phyloP scores from a whole-genome alignment of 1,140 invertebrate genomes.

The Hermetia illucens region DNA sequence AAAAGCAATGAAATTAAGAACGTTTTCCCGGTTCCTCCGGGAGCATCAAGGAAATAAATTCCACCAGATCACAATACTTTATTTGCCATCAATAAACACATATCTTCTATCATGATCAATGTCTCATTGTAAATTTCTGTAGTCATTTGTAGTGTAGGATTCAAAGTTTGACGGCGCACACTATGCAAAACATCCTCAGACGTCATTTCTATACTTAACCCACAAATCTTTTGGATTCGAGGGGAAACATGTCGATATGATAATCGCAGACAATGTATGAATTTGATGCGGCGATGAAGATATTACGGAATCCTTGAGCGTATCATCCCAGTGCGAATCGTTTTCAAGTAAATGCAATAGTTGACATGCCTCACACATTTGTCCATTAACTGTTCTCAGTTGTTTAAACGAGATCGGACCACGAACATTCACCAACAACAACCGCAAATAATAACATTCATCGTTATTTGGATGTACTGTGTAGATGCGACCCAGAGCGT shows the following conservation, averaged over 20 bases:
- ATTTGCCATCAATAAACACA: slow-evolving; percentile 12
- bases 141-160: too few species aligned
- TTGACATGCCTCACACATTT: slow-evolving; percentile 27
- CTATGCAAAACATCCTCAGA: slow-evolving; percentile 22
- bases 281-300: slow-evolving; percentile 25
- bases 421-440: slow-evolving; percentile 26
- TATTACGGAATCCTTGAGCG: slow-evolving; percentile 18
- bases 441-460: slow-evolving; percentile 28
- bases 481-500: slow-evolving; percentile 27
- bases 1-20: slow-evolving; percentile 27
- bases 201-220: slow-evolving; percentile 27
- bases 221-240: slow-evolving; percentile 19
- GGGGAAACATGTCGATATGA: slow-evolving; percentile 19
- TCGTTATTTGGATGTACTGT: slow-evolving; percentile 22
- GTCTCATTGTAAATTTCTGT: slow-evolving; percentile 18
- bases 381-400: slow-evolving; percentile 27
- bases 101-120: slow-evolving; percentile 17
- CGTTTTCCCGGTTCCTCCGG: slow-evolving; percentile 30
- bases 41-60: slow-evolving; percentile 23
- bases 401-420: slow-evolving; percentile 28
- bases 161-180: slow-evolving; percentile 17
- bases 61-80: slow-evolving; percentile 9
- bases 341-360: slow-evolving; percentile 26
- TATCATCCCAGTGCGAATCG: slow-evolving; percentile 21
- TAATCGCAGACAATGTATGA: slow-evolving; percentile 28